phyloP scores from a whole-genome alignment of 1,140 invertebrate species.

The Ceratosolen fusciceps region DNA sequence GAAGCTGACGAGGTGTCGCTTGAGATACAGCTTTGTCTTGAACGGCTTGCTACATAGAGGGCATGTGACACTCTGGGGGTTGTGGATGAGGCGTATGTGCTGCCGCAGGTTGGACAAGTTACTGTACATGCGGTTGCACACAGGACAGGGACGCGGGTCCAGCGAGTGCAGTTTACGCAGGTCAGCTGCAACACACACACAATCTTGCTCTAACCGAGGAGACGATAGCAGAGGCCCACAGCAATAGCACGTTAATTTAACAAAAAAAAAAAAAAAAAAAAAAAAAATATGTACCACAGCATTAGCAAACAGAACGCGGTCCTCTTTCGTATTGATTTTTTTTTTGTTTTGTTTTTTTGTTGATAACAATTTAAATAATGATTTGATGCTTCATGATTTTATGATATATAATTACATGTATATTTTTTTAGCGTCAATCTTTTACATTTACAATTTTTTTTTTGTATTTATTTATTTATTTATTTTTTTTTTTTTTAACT shows the following conservation, averaged over 20 bases:
- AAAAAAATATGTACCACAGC: slow-evolving; percentile 39
- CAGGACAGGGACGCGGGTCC: slow-evolving; percentile 80
- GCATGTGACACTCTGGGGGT: slow-evolving; percentile 82
- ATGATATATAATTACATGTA: too few species aligned
- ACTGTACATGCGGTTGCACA: slow-evolving; percentile 85
- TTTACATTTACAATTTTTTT: neutral
- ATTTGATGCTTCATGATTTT: slow-evolving; percentile 19
- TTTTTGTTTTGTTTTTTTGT: too few species aligned
- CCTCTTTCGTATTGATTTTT: neutral
- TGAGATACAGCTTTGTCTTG: slow-evolving; percentile 84
- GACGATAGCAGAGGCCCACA: slow-evolving; percentile 67
- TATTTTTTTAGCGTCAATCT: too few species aligned
- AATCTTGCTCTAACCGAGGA: slow-evolving; percentile 71
- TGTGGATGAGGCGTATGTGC: slow-evolving; percentile 85
- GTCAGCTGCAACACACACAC: slow-evolving; percentile 74
- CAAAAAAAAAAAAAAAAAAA: too few species aligned
- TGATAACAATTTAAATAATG: too few species aligned
- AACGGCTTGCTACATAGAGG: slow-evolving; percentile 82
- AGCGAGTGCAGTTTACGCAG: slow-evolving; percentile 77
- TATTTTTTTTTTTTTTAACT: neutral
- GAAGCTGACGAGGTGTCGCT: slow-evolving; percentile 77
- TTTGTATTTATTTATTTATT: neutral
- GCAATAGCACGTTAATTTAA: slow-evolving; percentile 67
- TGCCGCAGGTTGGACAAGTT: slow-evolving; percentile 85
- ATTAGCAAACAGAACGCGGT: slow-evolving; percentile 46